These are phyloP conservation scores for Gobio gobio DNA, from an alignment of 2,113 vertebrate species.

Conservation along the genomic window DNA sequence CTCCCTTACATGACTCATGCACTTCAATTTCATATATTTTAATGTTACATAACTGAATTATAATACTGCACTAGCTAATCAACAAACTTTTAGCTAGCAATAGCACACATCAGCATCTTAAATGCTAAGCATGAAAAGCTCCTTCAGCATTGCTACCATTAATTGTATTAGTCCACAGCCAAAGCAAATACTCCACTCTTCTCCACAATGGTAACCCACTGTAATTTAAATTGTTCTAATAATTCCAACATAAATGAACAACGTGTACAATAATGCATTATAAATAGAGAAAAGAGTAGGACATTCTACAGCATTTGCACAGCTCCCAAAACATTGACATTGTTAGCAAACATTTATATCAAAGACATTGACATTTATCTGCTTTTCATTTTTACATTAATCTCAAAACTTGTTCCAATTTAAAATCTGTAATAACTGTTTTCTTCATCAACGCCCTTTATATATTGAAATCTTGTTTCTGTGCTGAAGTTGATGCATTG, in stretches of 20 bases:
- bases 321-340: background rate
- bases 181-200: no score
- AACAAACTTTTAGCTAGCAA: no score
- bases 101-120: no score
- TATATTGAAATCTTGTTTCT: conserved; percentile 36
- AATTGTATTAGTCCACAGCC: no score
- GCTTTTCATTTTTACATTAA: background rate
- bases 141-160: no score
- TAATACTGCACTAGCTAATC: no score
- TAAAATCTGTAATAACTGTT: background rate
- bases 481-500: background rate
- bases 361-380: background rate
- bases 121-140: no score
- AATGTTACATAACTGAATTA: no score
- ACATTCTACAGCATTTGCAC: background rate
- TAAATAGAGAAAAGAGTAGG: background rate
- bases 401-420: background rate
- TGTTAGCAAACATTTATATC: background rate
- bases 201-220: no score
- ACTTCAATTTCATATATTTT: no score
- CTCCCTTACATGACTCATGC: no score
- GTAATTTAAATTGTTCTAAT: no score
- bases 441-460: conserved; percentile 15
- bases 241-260: background rate
- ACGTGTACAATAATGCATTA: background rate